Base-by-base conservation (phyloP, 2,113 vertebrate species). In the Poecilia latipinna region DNA sequence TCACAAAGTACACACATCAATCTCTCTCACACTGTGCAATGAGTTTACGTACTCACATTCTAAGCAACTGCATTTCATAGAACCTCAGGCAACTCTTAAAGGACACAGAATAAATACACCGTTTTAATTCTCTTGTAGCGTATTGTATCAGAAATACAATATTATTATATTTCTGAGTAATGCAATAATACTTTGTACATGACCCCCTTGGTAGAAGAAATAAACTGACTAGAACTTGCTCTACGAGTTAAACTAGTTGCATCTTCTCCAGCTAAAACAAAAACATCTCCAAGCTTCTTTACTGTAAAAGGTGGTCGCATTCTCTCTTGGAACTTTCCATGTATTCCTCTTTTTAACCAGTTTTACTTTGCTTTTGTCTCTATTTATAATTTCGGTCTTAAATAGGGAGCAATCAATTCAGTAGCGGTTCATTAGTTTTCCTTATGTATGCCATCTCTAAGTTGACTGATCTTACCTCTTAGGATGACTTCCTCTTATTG, bases 211-310 rank as follows among this genome's bases (percentile, higher is more conserved):
- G 5, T 8, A 57, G 51, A n/a, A 57, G 22, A 61, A 19, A 70
- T 26, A 33, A 2, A 64, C 61, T 15, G 1, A 6, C 17, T 11
- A 28, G 0, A 5, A 78, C 75, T 73, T 15, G 75, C 42, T 75
- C 48, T 71, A 76, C 81, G 68, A 75, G 84, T 87, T 80, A 6
- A 77, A 62, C 82, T 8, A 68, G 74, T 78, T 82, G 19, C 35
- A 60, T 68, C 61, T 51, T 61, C 29, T 60, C 48, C 42, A 54
- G 39, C 17, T 26, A 42, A 42, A 33, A n/a, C 13, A 19, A 22
- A 10, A 22, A 28, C 26, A 22, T 22, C 10, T 3, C 31, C 79
- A 61, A 87, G 8, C 61, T 42, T 79, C 4, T 32, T 3, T 1
- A 44, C 32, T 70, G 69, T 72, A 19, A 71, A 85, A 72, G 68